A percentile compares a stretch with the other conserved stretches of the same genome.
phyloP scores from a whole-genome alignment of 92 coral and sea anemone species.

The Actinostola sp. region DNA sequence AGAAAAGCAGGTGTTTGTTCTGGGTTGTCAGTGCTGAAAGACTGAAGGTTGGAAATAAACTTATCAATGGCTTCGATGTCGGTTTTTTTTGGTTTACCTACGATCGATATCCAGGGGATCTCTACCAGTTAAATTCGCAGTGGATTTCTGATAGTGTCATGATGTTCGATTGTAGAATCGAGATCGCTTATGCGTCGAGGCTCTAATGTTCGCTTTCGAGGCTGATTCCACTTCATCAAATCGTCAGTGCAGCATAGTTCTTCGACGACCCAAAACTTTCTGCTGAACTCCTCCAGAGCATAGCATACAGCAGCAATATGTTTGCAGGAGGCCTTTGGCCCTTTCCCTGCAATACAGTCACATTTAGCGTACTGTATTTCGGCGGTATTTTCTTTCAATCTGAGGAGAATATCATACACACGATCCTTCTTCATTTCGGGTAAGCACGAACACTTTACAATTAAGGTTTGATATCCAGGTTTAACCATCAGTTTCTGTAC shows the following conservation, averaged over 20 bases:
- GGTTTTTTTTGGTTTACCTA: neutral
- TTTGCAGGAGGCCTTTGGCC: constrained; percentile 50
- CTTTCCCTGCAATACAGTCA: constrained; percentile 59
- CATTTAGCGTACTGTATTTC: constrained; percentile 49
- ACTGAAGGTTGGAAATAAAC: neutral
- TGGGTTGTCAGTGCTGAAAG: neutral
- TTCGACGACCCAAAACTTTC: constrained; percentile 33
- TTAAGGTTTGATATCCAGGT: constrained; percentile 28
- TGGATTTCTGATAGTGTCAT: constrained; percentile 22
- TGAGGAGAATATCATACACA: constrained; percentile 50
- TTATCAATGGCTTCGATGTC: neutral
- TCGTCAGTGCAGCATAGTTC: constrained; percentile 44
- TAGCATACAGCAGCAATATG: constrained; percentile 61
- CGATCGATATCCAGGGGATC: neutral
- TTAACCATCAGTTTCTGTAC: constrained; percentile 19
- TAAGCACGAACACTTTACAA: constrained; percentile 17
- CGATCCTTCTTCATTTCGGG: constrained; percentile 65
- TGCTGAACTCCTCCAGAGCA: constrained; percentile 52
- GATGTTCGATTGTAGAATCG: constrained; percentile 33
- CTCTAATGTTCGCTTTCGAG: constrained; percentile 40
- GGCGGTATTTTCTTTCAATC: constrained; percentile 33
- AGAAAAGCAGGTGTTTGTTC: neutral
- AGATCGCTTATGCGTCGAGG: constrained; percentile 43
- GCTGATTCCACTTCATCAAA: constrained; percentile 58
- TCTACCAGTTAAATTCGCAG: constrained; percentile 4